phyloP scores from a whole-genome alignment of 1,140 invertebrate species.

The Acromyrmex charruanus region DNA sequence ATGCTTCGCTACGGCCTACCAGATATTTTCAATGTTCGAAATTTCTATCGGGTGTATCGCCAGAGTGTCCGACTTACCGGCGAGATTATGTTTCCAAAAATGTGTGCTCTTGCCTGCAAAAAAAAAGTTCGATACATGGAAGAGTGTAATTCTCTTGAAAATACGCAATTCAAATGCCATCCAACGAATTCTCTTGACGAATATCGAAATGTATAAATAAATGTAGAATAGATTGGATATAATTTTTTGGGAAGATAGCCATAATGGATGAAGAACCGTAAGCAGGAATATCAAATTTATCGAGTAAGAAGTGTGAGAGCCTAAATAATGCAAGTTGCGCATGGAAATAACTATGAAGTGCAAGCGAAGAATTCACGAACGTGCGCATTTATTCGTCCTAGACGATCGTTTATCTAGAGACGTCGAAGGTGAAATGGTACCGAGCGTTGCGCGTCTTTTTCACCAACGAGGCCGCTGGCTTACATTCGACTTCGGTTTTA shows the following conservation, averaged over 20 bases:
- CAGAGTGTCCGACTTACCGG: constrained; percentile 69
- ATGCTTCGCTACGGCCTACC: constrained; percentile 67
- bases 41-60: constrained; percentile 67
- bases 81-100: constrained; percentile 43
- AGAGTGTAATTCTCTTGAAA: neutral
- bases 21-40: constrained; percentile 75
- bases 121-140: neutral
- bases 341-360: constrained; percentile 57
- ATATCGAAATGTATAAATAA: too few species aligned
- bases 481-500: constrained; percentile 52
- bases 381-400: constrained; percentile 54
- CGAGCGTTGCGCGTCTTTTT: constrained; percentile 53
- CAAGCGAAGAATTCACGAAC: constrained; percentile 51
- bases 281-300: constrained; percentile 8
- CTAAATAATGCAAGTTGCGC: constrained; percentile 1
- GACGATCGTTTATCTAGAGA: constrained; percentile 60
- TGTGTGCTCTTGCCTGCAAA: neutral
- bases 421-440: constrained; percentile 61
- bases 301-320: neutral
- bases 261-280: neutral
- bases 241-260: constrained; percentile 1
- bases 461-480: constrained; percentile 23
- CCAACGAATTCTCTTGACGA: neutral
- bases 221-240: neutral
- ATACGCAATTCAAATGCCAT: neutral